Evolutionary conservation across 1,140 invertebrate genomes (phyloP), one percentile per base, ranked within the genome.

Genomic region (Drosophila subobscura): DNA sequence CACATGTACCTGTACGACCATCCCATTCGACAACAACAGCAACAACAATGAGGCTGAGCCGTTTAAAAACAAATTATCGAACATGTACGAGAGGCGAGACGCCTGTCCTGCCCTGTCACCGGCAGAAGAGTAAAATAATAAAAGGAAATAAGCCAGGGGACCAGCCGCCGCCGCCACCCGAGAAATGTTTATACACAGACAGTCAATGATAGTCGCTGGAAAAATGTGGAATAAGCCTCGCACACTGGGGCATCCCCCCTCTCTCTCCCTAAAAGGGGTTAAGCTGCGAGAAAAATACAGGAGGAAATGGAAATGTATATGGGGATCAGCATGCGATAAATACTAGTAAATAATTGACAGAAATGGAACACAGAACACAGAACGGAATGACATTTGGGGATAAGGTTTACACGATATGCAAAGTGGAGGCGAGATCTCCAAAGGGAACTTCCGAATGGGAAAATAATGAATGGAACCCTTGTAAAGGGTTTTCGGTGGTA

Each of bases 61-160:
- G 83, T 88, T 86, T 86, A 86, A 86, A 88, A 86, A 86, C 81
- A 83, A 86, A 86, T 86, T 86, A 86, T 86, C 78, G 78, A 81
- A 74, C 81, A 86, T 86, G 81, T 77, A 58, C 65, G 76, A 77
- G 70, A 74, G 52, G 58, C 3, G 29, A 33, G 33, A 37, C 6
- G 27, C 27, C 27, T 7, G 6, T 7, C 8, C 29, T 33, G 8
- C 10, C 61, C 77, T 83, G 81, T 72, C 81, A 86, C 68, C 77
- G 83, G 27, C 80, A 79, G 64, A 27, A 49, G 56, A 77, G 51
- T 80, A 49, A 86, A 71, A 85, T 85, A 85, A 85, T 86, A 85
- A 80, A 75, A 57, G 47, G 45, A 49, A 60, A 42, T 10, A 20
- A 33, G 41, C 8, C 37, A 41, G 41, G 41, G 27, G 37, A 25